Conservation (phyloP, 2,113 vertebrate species). For the Ifrita kowaldi region DNA sequence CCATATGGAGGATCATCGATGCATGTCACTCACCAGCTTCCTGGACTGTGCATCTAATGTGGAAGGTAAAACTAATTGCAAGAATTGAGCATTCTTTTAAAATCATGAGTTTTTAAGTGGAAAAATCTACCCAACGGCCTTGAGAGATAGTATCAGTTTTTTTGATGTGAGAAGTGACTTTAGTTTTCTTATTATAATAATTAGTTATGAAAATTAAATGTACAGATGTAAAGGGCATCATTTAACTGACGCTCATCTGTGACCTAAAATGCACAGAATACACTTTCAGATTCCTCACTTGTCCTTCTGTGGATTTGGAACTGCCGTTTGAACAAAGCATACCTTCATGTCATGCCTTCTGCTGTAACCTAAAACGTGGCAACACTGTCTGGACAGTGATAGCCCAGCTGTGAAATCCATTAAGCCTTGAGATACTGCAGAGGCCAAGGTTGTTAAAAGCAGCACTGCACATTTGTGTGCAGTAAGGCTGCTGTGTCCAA, state of each 20-base stretch:
- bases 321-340: neutral
- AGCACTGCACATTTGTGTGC: neutral
- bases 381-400: neutral
- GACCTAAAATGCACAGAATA: neutral
- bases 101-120: neutral
- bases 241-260: neutral
- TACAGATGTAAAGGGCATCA: neutral
- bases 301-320: neutral
- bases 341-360: neutral
- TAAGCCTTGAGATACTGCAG: neutral
- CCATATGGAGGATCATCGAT: constrained; percentile 78
- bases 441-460: neutral
- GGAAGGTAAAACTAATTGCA: constrained; percentile 80
- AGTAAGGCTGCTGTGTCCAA: neutral
- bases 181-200: neutral
- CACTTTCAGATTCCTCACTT: neutral
- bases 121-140: neutral
- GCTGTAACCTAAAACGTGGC: neutral
- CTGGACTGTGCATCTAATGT: constrained; percentile 73
- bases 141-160: neutral
- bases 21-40: neutral
- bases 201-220: neutral
- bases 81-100: neutral
- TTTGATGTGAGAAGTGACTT: neutral
- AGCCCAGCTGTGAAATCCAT: neutral